Percentiles rank a stretch among this genome's conserved stretches.
Evolutionary conservation across 2,888 invertebrate species (phyloP).

Genomic region (Lacanobia oleracea): DNA sequence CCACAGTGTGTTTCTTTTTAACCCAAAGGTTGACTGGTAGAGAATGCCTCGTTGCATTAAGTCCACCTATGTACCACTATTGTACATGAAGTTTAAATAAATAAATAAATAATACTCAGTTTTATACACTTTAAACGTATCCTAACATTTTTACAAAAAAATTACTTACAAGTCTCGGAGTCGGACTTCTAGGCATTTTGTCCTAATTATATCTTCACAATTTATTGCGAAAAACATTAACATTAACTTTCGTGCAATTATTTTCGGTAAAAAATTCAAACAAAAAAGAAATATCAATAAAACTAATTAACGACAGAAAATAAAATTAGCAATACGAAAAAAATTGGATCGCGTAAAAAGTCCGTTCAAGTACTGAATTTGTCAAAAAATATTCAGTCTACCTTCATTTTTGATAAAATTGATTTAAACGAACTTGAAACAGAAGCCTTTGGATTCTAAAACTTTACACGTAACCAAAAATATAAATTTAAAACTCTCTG

Average conservation of each 20-base stretch:
- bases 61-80: too few relatives aligned
- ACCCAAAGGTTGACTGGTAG: too few relatives aligned
- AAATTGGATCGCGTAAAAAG: background rate
- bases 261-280: background rate
- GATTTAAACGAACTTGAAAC: background rate
- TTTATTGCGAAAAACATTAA: constrained; percentile 7
- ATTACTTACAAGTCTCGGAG: constrained; percentile 55
- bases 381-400: constrained; percentile 19
- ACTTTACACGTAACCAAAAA: background rate
- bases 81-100: too few relatives aligned
- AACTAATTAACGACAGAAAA: background rate
- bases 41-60: too few relatives aligned
- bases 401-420: constrained; percentile 16
- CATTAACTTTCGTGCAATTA: constrained; percentile 9
- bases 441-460: background rate
- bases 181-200: constrained; percentile 57
- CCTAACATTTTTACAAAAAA: background rate
- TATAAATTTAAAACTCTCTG: too few relatives aligned
- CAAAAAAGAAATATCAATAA: background rate
- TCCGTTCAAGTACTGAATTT: constrained; percentile 11
- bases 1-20: too few relatives aligned
- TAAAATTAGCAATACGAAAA: background rate
- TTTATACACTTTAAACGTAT: background rate
- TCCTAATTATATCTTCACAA: constrained; percentile 28
- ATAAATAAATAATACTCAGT: too few relatives aligned